phyloP scores from a whole-genome alignment of 1,140 invertebrate genomes.

The Panagrolaimus sp. region DNA sequence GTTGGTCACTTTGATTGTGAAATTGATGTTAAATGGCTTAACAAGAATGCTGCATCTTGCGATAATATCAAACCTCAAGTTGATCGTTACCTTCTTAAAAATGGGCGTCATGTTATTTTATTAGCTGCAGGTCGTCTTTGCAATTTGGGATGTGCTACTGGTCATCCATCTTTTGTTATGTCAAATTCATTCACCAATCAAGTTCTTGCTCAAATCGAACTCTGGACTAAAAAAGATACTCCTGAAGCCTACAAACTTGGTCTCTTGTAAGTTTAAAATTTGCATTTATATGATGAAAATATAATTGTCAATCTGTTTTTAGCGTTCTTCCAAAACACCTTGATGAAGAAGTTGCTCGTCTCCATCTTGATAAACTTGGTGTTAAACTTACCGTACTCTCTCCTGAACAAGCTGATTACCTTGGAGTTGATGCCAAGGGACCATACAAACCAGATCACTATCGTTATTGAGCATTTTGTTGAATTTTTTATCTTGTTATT shows the following conservation, averaged over 20 bases:
- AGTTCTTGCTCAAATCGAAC: constrained; percentile 88
- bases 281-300: too few relatives aligned
- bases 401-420: constrained; percentile 79
- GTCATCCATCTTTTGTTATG: constrained; percentile 99
- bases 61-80: constrained; percentile 97
- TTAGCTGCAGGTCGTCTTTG: constrained; percentile 92
- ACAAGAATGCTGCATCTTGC: constrained; percentile 83
- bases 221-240: constrained; percentile 87
- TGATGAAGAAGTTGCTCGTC: constrained; percentile 93
- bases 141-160: constrained; percentile 95
- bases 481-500: neutral
- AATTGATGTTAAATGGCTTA: constrained; percentile 91
- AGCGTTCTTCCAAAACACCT: constrained; percentile 65
- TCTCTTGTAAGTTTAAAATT: too few relatives aligned
- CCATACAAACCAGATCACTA: constrained; percentile 97
- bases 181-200: constrained; percentile 99
- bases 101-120: constrained; percentile 86
- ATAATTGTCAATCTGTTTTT: too few relatives aligned
- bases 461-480: constrained; percentile 71
- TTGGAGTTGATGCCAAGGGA: constrained; percentile 78
- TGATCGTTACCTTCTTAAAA: constrained; percentile 81
- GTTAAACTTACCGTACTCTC: constrained; percentile 90
- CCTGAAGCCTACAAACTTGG: constrained; percentile 62
- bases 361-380: constrained; percentile 91
- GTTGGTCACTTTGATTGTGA: constrained; percentile 98